Conservation (phyloP, 2,888 invertebrate genomes). For the Sinopyrophorus schimmeli region DNA sequence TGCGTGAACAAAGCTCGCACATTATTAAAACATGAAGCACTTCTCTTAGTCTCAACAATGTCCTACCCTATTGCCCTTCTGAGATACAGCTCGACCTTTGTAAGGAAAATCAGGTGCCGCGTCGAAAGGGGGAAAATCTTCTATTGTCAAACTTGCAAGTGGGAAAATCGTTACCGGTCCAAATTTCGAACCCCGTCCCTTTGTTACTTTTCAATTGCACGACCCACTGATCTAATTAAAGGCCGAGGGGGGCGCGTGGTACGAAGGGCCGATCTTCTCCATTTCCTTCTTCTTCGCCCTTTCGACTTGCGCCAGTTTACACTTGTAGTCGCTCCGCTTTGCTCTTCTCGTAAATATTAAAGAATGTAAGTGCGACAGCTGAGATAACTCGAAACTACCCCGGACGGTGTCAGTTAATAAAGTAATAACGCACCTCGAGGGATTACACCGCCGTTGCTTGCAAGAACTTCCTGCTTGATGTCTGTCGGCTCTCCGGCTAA, state of each 20-base stretch:
- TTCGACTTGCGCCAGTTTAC: no score
- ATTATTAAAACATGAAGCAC: constrained; percentile 29
- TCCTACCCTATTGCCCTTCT: constrained; percentile 24
- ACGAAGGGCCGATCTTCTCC: not conserved
- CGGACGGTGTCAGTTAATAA: constrained; percentile 51
- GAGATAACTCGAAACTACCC: constrained; percentile 50
- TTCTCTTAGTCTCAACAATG: constrained; percentile 21
- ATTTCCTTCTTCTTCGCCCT: constrained; percentile 10
- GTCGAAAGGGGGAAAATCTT: not conserved
- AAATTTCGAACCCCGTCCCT: not conserved
- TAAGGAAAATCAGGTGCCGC: constrained; percentile 14
- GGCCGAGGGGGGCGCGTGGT: not conserved
- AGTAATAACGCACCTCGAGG: constrained; percentile 51
- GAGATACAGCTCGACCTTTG: constrained; percentile 22
- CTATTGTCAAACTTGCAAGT: not conserved
- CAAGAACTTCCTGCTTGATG: constrained; percentile 15
- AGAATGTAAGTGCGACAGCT: constrained; percentile 49
- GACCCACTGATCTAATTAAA: no score
- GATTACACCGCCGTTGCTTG: constrained; percentile 22
- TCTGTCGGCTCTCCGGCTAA: no score
- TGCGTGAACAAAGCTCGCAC: constrained; percentile 30
- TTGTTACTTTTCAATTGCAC: no score
- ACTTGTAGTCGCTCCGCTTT: constrained; percentile 37
- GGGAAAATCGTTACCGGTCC: not conserved
- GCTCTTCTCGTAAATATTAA: constrained; percentile 47